Evolutionary conservation across 2,888 invertebrate species (phyloP).

Genomic region (Phengaris alcon): DNA sequence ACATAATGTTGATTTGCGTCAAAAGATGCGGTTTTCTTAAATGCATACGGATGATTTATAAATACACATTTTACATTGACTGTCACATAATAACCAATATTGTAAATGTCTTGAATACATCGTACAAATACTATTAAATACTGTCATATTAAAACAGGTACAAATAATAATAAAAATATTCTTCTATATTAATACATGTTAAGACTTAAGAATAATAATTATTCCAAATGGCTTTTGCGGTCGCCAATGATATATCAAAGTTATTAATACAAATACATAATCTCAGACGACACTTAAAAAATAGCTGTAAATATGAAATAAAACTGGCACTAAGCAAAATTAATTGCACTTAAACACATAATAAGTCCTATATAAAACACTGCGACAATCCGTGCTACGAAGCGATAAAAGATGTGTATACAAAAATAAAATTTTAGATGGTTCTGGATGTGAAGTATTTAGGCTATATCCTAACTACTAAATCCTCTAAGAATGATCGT

Average conservation of each 20-base stretch:
- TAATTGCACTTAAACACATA: conserved; percentile 10
- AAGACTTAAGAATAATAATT: background rate
- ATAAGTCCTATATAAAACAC: conserved; percentile 34
- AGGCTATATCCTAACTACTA: background rate
- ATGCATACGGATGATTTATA: too few species aligned
- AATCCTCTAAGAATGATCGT: background rate
- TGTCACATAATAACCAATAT: background rate
- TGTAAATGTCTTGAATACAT: background rate
- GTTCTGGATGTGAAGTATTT: background rate
- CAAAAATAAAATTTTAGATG: background rate
- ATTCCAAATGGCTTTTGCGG: background rate
- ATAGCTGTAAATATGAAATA: conserved; percentile 24
- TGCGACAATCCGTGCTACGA: conserved; percentile 59
- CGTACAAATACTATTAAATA: background rate
- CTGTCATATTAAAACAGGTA: conserved; percentile 4
- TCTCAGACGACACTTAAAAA: background rate
- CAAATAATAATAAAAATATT: conserved; percentile 3
- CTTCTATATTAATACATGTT: background rate
- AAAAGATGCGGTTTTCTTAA: too few species aligned
- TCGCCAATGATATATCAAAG: background rate
- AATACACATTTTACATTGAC: background rate
- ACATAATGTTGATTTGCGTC: too few species aligned
- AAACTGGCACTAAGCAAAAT: conserved; percentile 30
- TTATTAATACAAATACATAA: conserved; percentile 11
- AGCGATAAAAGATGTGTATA: conserved; percentile 48